Evolutionary conservation across 2,888 invertebrate species (phyloP), one percentile per base, ranked within the genome.

Genomic region (Pollenia amentaria): DNA sequence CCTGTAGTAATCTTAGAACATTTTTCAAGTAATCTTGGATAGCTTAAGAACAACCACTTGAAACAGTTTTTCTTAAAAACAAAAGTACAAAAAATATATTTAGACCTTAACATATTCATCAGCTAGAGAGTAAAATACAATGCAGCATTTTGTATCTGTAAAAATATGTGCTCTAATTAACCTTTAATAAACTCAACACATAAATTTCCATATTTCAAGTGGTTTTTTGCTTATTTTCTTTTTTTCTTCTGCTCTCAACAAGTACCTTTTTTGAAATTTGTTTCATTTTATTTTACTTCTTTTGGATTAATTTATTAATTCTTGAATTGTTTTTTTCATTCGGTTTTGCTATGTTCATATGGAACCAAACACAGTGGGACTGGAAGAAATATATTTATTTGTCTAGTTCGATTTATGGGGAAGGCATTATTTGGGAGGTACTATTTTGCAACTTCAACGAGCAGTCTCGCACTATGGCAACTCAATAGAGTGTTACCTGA

Each of bases 111-210:
- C 62, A 62, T 62, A 12, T 44, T 79, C 70, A 29, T 62, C 29
- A 38, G 57, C 46, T 40, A 55, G 44, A 21, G 42, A 64, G 53
- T 53, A 44, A 18, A 51, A 57, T 60, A 16, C 11, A 53, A 44
- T 44, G 55, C 46, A 70, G 51, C 38, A 14, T 64, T 72, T 82
- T 65, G 55, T 57, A 51, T 84, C 42, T 67, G 12, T 38, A 73
- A 73, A n/a, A 79, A 78, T 80, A 60, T 80, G 67, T 85, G 84
- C 80, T 73, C 83, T 84, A 87, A 87, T 87, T 87, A 87, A 87
- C 84, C 84, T 84, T 69, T 73, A 82, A 87, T 81, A 81, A 77
- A 86, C 75, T 86, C 86, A 83, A 51, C 79, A 82, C 82, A 83
- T 86, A 83, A 83, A 86, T 86, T 84, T 84, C 38, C 29, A 67